phyloP scores from a whole-genome alignment of 37 sponge, comb jelly and placozoan genomes.

The Mnemiopsis leidyi region DNA sequence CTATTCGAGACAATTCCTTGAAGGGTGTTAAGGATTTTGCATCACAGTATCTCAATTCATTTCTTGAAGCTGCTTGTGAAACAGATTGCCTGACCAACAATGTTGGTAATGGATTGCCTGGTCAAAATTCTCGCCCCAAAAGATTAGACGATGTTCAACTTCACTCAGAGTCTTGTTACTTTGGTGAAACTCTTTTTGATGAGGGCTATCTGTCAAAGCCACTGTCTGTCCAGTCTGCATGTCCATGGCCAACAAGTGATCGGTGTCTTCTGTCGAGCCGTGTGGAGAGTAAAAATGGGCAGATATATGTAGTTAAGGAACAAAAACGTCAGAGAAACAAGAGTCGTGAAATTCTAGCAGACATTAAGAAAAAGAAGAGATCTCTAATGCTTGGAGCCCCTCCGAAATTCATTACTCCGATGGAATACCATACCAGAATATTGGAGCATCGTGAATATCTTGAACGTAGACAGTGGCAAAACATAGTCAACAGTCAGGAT shows the following conservation, averaged over 20 bases:
- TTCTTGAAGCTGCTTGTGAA: neutral
- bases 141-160: neutral
- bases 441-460: constrained; percentile 29
- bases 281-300: constrained; percentile 45
- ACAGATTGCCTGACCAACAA: neutral
- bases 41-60: neutral
- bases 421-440: constrained; percentile 13
- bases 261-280: constrained; percentile 4
- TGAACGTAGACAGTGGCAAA: constrained; percentile 29
- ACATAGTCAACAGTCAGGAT: constrained; percentile 49
- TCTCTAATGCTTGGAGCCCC: neutral
- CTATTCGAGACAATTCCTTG: neutral
- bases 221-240: neutral
- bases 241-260: constrained; percentile 51
- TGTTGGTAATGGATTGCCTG: neutral
- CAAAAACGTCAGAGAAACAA: neutral
- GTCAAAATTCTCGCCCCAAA: neutral
- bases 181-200: constrained; percentile 35
- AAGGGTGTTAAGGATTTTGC: neutral
- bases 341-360: neutral
- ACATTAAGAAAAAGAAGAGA: neutral
- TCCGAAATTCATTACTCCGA: constrained; percentile 33
- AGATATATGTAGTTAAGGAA: constrained; percentile 37
- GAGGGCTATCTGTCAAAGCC: constrained; percentile 13
- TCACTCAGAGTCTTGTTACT: neutral